Evolutionary conservation across 2,113 vertebrate genomes (phyloP).

Genomic region (Ceyx melanurus): DNA sequence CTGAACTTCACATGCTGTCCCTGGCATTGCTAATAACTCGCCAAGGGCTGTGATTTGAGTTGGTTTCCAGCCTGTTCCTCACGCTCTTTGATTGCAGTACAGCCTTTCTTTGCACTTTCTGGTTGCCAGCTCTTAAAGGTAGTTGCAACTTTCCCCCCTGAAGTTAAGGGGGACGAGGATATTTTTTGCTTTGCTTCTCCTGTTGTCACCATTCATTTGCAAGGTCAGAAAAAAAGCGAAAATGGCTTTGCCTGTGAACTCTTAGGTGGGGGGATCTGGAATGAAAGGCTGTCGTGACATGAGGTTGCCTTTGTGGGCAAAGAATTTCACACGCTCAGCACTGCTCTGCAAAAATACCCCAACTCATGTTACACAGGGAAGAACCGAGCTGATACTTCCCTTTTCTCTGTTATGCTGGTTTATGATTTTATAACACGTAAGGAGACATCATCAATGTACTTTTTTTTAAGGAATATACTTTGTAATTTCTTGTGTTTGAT

Average conservation of each 20-base stretch:
- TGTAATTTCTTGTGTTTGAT: rapidly evolving
- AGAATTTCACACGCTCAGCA: background rate
- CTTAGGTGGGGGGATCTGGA: background rate
- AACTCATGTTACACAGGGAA: background rate
- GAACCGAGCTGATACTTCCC: background rate
- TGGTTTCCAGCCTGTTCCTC: background rate
- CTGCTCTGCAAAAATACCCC: background rate
- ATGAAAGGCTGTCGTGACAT: background rate
- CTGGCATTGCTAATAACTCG: background rate
- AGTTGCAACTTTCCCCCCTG: background rate
- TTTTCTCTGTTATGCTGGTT: background rate
- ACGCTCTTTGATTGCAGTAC: background rate
- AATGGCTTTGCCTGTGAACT: background rate
- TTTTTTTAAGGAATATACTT: background rate
- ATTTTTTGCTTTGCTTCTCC: background rate
- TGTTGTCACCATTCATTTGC: background rate
- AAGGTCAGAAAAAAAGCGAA: background rate
- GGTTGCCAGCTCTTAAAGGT: background rate
- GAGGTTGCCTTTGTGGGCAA: conserved; percentile 2
- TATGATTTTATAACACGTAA: background rate
- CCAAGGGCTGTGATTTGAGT: background rate
- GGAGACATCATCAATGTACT: background rate
- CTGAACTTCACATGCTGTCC: background rate
- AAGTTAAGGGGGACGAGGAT: background rate
- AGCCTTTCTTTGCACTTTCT: background rate